Evolutionary conservation across 1,140 invertebrate species (phyloP).

Genomic region (Drosophila lacertosa): DNA sequence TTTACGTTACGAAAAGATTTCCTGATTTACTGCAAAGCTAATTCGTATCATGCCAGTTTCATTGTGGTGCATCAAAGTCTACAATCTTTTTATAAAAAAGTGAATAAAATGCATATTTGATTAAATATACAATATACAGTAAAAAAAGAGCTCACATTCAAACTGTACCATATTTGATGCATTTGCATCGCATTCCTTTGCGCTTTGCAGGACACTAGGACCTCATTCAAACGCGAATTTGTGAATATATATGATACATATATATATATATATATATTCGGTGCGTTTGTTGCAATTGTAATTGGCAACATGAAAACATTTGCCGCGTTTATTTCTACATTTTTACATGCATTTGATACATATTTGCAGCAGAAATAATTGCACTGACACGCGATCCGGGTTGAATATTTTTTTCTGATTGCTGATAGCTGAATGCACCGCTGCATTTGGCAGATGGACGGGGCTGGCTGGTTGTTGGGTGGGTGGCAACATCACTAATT

Average conservation of each 20-base stretch:
- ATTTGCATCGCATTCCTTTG: conserved; percentile 17
- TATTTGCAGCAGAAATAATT: conserved; percentile 65
- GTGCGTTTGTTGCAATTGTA: conserved; percentile 62
- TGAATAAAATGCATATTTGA: neutral
- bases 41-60: too few relatives aligned
- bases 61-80: too few relatives aligned
- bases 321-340: conserved; percentile 56
- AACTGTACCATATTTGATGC: conserved; percentile 1
- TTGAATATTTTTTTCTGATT: conserved; percentile 57
- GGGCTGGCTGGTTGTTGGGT: neutral
- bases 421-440: conserved; percentile 66
- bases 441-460: conserved; percentile 47
- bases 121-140: neutral
- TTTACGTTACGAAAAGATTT: too few relatives aligned
- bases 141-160: neutral
- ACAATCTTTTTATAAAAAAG: neutral
- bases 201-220: conserved; percentile 3
- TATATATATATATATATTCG: too few relatives aligned
- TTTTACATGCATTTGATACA: conserved; percentile 40
- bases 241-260: too few relatives aligned
- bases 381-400: conserved; percentile 36
- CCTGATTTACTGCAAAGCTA: too few relatives aligned
- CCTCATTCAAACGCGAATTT: conserved; percentile 23
- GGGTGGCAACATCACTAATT: conserved; percentile 60
- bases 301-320: conserved; percentile 66